Evolutionary conservation across 2,797 vertebrate species (phyloP), one percentile per base, ranked within the genome.

Genomic region (Malurus splendens): DNA sequence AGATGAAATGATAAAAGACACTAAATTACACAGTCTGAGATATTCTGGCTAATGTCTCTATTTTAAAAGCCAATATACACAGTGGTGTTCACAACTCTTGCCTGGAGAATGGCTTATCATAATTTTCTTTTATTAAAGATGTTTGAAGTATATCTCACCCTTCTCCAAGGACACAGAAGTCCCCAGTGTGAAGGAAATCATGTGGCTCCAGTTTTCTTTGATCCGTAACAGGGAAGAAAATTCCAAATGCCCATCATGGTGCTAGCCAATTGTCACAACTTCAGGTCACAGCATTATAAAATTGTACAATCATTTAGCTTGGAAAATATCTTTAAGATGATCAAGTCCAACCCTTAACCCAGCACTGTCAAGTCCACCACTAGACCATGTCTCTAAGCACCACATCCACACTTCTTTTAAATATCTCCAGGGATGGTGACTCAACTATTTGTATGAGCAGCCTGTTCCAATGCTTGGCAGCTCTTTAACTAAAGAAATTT

Each of bases 51-150:
- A 71, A 83, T 1, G 8, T 70, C 62, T 75, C 73, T 76, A 23
- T 90, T 94, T 90, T 86, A 87, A 93, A 94, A 91, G 87, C 90
- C 94, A 87, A 51, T 73, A 78, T 78, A 93, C 74, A 90, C 68
- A 76, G 52, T 60, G 70, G 73, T 82, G 83, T 94, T 95, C 89
- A 90, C 90, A 89, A 3, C 87, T 91, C 28, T 73, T 87, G 82
- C 79, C 89, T 91, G 85, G 62, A 86, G 87, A 95, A 79, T 30
- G 70, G 73, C 89, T 93, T 92, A 89, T 87, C 77, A 73, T 73
- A 0, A 70, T 87, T 93, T 94, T 86, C 41, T 93, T 90, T 84
- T 86, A 90, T 94, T 89, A 91, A 94, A 94, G 62, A 65, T 33
- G 14, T 82, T 90, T 90, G 73, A 90, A 86, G 76, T 85, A 67